Evolutionary conservation across 2,888 invertebrate genomes (phyloP).

Genomic region (Morpho achilles): DNA sequence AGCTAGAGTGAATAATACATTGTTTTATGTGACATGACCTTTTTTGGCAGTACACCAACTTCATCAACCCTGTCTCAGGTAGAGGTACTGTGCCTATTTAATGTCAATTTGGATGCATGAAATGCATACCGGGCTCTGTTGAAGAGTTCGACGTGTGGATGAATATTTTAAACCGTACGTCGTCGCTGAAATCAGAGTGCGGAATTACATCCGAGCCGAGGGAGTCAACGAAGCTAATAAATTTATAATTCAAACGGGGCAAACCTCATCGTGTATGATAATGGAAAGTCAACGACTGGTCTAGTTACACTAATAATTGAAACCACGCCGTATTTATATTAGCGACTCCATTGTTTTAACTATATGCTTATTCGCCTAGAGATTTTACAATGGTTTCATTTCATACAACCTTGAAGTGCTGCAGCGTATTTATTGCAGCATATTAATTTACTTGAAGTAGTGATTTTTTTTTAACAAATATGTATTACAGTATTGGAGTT

Average conservation of each 20-base stretch:
- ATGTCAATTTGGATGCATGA: too few species aligned
- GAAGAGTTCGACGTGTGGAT: slow-evolving; percentile 41
- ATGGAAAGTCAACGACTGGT: slow-evolving; percentile 54
- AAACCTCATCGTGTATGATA: slow-evolving; percentile 61
- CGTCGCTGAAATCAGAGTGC: slow-evolving; percentile 37
- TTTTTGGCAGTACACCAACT: too few species aligned
- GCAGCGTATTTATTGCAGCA: not conserved
- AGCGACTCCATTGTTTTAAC: slow-evolving; percentile 28
- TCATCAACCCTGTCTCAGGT: too few species aligned
- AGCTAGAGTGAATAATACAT: too few species aligned
- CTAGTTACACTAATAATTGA: slow-evolving; percentile 43
- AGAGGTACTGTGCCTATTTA: too few species aligned
- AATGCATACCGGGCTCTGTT: slow-evolving; percentile 7
- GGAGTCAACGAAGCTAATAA: slow-evolving; percentile 43
- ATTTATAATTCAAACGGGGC: slow-evolving; percentile 54
- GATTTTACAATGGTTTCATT: not conserved
- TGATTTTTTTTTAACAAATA: too few species aligned
- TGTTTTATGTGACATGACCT: too few species aligned
- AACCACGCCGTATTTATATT: slow-evolving; percentile 33
- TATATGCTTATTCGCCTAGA: slow-evolving; percentile 11
- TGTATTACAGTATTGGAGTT: too few species aligned
- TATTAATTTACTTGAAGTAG: too few species aligned
- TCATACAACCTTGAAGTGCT: slow-evolving; percentile 1
- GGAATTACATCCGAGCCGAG: slow-evolving; percentile 34
- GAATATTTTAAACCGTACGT: slow-evolving; percentile 38